Conservation (phyloP, 2,888 invertebrate species). For the Parapristionchus giblindavisi region DNA sequence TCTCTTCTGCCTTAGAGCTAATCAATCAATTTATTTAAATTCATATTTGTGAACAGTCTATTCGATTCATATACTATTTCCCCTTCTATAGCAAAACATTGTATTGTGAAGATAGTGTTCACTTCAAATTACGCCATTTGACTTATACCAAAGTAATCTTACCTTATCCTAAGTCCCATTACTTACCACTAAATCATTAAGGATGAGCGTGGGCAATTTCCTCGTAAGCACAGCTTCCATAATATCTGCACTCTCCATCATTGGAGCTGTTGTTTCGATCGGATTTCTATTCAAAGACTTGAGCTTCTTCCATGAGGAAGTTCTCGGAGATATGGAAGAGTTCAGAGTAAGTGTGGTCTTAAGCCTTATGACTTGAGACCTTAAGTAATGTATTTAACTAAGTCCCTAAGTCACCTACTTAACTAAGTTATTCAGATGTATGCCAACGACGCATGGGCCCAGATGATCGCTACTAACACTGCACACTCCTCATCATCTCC, state of each 20-base stretch:
- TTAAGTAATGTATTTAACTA: too few species aligned
- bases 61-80: too few species aligned
- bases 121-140: too few species aligned
- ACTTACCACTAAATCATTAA: not conserved
- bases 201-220: not conserved
- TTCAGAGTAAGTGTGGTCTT: constrained; percentile 12
- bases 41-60: too few species aligned
- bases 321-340: constrained; percentile 27
- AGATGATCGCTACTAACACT: constrained; percentile 9
- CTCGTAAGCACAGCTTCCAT: constrained; percentile 16
- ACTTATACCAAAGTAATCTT: too few species aligned
- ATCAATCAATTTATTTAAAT: too few species aligned
- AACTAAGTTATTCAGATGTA: constrained; percentile 8
- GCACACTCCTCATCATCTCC: not conserved
- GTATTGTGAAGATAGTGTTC: too few species aligned
- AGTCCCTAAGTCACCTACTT: not conserved
- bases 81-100: too few species aligned
- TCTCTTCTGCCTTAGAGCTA: too few species aligned
- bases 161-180: not conserved
- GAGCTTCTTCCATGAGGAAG: constrained; percentile 11
- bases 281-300: constrained; percentile 34
- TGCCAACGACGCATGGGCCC: constrained; percentile 32
- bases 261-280: constrained; percentile 15
- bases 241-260: constrained; percentile 12
- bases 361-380: not conserved